A percentile compares a stretch with the other conserved stretches of the same genome.
Conservation (phyloP, 2,888 invertebrate genomes). For the Notodonta dromedarius region DNA sequence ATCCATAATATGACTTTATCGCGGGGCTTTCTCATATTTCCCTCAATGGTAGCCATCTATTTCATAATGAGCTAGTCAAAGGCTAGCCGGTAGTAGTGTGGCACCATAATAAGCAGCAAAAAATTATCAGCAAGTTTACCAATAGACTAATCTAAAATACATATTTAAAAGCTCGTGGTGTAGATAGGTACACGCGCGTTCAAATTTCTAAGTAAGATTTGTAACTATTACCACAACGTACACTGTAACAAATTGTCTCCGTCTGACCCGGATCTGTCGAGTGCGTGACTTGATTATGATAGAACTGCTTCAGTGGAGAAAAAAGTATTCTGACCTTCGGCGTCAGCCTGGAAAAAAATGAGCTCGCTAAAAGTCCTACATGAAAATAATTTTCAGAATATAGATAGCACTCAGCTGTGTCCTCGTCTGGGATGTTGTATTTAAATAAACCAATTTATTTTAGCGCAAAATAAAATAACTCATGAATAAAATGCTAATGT, state of each 20-base stretch:
- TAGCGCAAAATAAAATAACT: background rate
- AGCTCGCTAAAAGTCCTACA: background rate
- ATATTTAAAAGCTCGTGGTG: no score
- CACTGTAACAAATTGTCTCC: background rate
- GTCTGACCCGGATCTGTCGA: constrained; percentile 3
- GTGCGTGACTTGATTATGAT: constrained; percentile 4
- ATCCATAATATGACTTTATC: constrained; percentile 73
- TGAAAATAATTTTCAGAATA: background rate
- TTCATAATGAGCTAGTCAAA: no score
- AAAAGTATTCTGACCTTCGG: constrained; percentile 1
- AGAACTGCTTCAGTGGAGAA: constrained; percentile 1
- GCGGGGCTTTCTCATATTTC: constrained; percentile 65
- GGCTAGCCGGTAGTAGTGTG: no score
- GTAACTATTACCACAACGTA: constrained; percentile 1
- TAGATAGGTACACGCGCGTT: background rate
- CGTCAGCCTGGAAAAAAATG: constrained; percentile 2
- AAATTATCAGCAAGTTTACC: no score
- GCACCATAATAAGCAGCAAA: no score
- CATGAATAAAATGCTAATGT: background rate
- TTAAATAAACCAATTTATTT: background rate
- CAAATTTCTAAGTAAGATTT: constrained; percentile 1
- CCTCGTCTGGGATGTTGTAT: background rate
- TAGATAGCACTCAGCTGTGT: background rate
- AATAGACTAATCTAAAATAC: no score
- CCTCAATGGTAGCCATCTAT: constrained; percentile 44